Evolutionary conservation across 2,113 vertebrate species (phyloP).

Genomic region (Mionectes macconnelli): DNA sequence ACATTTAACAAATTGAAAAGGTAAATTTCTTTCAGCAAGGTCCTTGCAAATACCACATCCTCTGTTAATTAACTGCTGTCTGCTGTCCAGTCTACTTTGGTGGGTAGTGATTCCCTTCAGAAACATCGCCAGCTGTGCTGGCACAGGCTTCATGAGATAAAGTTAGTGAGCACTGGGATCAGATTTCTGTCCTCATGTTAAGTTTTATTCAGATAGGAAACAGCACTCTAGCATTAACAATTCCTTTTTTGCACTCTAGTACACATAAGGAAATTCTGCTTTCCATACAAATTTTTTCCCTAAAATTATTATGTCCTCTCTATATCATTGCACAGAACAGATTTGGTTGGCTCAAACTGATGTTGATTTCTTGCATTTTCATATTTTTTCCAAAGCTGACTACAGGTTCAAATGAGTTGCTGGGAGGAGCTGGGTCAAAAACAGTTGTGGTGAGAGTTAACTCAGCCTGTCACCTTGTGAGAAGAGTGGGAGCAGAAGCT

Average conservation of each 20-base stretch:
- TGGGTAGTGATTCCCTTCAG: not conserved
- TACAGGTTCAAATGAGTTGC: not conserved
- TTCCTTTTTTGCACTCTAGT: not conserved
- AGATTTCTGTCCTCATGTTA: not conserved
- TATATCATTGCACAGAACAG: not conserved
- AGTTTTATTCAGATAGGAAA: not conserved
- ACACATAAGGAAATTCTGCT: not conserved
- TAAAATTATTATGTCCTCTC: too few species aligned
- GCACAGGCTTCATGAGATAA: not conserved
- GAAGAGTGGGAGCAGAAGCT: not conserved
- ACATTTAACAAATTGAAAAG: not conserved
- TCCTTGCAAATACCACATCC: not conserved
- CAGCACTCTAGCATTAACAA: not conserved
- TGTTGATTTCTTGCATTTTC: not conserved
- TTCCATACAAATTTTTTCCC: rapidly evolving
- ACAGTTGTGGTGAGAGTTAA: not conserved
- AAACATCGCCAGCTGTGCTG: not conserved
- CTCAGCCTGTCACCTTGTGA: not conserved
- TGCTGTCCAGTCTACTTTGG: not conserved
- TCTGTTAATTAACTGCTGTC: not conserved
- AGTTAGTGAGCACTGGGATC: not conserved
- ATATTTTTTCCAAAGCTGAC: not conserved
- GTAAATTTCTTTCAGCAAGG: not conserved
- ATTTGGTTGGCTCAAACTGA: not conserved
- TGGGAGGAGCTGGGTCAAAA: not conserved